Evolutionary conservation across 2,888 invertebrate genomes (phyloP).

Genomic region (Tetragnatha montana): DNA sequence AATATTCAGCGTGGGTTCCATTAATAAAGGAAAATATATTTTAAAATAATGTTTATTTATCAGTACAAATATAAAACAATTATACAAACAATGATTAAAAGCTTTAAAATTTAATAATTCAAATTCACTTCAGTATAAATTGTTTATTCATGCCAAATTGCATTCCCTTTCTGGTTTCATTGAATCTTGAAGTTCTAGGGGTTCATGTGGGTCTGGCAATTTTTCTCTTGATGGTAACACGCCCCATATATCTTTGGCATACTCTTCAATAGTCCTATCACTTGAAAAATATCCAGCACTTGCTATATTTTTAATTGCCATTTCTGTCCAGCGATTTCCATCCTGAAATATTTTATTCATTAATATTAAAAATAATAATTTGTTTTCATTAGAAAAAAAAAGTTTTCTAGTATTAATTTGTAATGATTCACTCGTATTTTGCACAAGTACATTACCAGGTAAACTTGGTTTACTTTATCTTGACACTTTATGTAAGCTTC

Average conservation of each 20-base stretch:
- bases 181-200: conserved; percentile 38
- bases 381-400: no score
- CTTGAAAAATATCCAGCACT: conserved; percentile 98
- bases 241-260: conserved; percentile 97
- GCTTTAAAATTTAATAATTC: no score
- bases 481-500: conserved; percentile 95
- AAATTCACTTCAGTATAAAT: no score
- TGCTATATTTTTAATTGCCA: conserved; percentile 97
- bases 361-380: background rate
- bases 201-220: conserved; percentile 79
- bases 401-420: no score
- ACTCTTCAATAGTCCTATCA: conserved; percentile 97
- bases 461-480: conserved; percentile 88
- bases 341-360: conserved; percentile 80
- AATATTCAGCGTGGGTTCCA: no score
- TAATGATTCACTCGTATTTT: no score
- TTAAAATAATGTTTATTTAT: no score
- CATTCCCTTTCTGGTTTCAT: background rate
- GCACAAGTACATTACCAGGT: conserved; percentile 82
- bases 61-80: no score
- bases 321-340: conserved; percentile 93
- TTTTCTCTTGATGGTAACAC: conserved; percentile 94
- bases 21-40: no score
- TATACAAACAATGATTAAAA: no score
- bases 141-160: background rate